These are phyloP conservation scores for Vultur gryphus DNA, from an alignment of 2,797 vertebrate species.

Conservation along the genomic window DNA sequence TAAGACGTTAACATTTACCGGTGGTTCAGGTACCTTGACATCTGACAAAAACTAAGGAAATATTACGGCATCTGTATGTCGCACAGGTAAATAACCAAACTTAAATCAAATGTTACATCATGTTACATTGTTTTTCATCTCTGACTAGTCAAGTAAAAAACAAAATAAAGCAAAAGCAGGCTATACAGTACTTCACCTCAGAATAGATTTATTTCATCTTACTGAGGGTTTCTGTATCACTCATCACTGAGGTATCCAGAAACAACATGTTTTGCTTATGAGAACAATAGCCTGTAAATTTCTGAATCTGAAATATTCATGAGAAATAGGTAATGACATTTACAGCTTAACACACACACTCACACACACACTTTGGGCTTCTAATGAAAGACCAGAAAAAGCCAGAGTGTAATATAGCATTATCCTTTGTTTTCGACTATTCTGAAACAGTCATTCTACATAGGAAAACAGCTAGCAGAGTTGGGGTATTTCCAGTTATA, in stretches of 20 bases:
- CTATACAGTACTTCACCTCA: not conserved
- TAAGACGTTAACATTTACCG: conserved; percentile 2
- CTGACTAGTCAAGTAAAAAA: not conserved
- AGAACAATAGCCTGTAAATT: conserved; percentile 51
- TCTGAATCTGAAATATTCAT: conserved; percentile 39
- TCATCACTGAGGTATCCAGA: conserved; percentile 13
- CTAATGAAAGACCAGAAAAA: conserved; percentile 6
- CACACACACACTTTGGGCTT: not conserved
- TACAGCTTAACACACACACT: not conserved
- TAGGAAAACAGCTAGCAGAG: not conserved
- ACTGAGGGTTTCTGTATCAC: not conserved
- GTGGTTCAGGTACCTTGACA: not conserved
- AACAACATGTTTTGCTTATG: conserved; percentile 13
- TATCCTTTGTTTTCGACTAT: not conserved
- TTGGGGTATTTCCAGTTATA: not conserved
- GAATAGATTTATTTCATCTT: not conserved
- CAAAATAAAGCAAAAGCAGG: not conserved
- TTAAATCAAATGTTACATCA: not conserved
- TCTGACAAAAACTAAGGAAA: conserved; percentile 23
- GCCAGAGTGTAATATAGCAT: not conserved
- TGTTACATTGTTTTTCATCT: not conserved
- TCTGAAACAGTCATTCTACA: not conserved
- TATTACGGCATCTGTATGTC: not conserved
- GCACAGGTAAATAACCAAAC: not conserved
- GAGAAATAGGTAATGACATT: conserved; percentile 41